phyloP scores from a whole-genome alignment of 2,797 vertebrate genomes.

The Hippoglossus hippoglossus region DNA sequence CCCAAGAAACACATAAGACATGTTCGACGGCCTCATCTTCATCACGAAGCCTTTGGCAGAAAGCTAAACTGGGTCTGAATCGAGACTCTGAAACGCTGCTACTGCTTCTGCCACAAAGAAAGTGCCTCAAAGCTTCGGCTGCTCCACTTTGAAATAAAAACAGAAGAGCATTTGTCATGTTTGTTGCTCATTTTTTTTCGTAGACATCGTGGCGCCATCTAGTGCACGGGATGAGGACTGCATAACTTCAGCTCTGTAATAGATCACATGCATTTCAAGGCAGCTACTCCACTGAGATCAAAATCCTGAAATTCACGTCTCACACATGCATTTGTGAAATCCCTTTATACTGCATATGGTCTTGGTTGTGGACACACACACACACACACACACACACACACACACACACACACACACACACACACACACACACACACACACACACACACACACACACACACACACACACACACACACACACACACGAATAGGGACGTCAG shows the following conservation, averaged over 20 bases:
- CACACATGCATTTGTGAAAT: not conserved
- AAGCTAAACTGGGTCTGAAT: too few relatives aligned
- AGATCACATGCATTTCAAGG: not conserved
- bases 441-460: slow-evolving; percentile 5
- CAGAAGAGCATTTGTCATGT: too few relatives aligned
- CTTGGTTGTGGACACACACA: not conserved
- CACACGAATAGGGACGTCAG: slow-evolving; percentile 12
- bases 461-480: slow-evolving; percentile 6
- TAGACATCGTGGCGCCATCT: slow-evolving; percentile 52
- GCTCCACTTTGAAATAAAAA: too few relatives aligned
- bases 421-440: slow-evolving; percentile 1
- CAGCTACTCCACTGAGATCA: not conserved
- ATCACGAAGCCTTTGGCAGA: too few relatives aligned
- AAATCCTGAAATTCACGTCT: not conserved
- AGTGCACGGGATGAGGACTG: slow-evolving; percentile 36
- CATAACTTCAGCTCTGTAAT: not conserved
- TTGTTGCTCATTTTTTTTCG: not conserved
- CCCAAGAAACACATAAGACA: too few relatives aligned
- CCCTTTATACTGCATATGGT: slow-evolving; percentile 6
- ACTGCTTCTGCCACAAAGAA: too few relatives aligned
- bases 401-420: slow-evolving; percentile 1
- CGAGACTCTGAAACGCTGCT: too few relatives aligned
- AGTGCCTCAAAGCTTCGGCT: too few relatives aligned
- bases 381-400: slow-evolving; percentile 1
- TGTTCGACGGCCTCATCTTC: too few relatives aligned